Evolutionary conservation across 2,888 invertebrate species (phyloP).

Genomic region (Oasisia sp.): DNA sequence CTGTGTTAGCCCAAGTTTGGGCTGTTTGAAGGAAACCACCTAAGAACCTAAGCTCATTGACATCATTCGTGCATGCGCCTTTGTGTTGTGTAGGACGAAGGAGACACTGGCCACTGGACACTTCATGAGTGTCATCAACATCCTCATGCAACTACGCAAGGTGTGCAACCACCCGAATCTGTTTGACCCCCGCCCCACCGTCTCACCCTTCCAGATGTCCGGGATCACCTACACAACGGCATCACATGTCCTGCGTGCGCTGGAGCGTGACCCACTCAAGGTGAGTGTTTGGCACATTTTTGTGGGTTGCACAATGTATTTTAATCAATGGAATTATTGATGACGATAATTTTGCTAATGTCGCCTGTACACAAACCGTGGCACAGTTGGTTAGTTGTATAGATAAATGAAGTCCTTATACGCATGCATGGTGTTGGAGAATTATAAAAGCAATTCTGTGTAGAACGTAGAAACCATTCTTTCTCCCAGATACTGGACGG

Average conservation of each 20-base stretch:
- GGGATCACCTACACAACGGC: constrained; percentile 77
- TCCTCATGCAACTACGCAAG: constrained; percentile 97
- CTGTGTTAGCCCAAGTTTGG: too few species aligned
- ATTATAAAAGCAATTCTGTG: neutral
- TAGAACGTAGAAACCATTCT: neutral
- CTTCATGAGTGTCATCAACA: constrained; percentile 94
- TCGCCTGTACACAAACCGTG: too few species aligned
- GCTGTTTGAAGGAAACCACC: too few species aligned
- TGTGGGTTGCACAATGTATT: neutral
- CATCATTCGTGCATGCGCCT: too few species aligned
- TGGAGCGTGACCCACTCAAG: constrained; percentile 80
- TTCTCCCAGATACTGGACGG: too few species aligned
- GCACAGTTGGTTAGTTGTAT: neutral
- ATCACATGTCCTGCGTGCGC: constrained; percentile 73
- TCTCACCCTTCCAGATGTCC: constrained; percentile 82
- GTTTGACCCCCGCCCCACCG: constrained; percentile 89
- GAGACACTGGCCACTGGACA: constrained; percentile 94
- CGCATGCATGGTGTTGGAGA: neutral
- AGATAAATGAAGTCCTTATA: neutral
- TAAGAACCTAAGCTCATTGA: too few species aligned
- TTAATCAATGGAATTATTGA: neutral
- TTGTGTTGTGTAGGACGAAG: constrained; percentile 77
- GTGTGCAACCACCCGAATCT: constrained; percentile 90
- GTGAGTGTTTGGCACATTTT: constrained; percentile 64
- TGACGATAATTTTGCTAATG: neutral